phyloP scores from a whole-genome alignment of 2,113 vertebrate species.

The Brachypteracias leptosomus region DNA sequence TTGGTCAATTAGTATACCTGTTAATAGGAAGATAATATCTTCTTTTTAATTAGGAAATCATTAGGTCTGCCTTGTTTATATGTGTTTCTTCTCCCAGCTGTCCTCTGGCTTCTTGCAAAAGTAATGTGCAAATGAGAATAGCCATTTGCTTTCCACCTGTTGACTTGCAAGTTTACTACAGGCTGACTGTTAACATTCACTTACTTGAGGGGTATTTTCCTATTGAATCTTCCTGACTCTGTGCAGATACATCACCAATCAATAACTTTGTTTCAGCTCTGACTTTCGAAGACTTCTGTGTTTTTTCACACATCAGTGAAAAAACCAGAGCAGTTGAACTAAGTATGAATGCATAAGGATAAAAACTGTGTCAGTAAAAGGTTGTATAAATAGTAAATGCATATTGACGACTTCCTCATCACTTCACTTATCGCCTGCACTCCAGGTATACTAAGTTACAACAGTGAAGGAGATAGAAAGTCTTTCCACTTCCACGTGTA shows the following conservation, averaged over 20 bases:
- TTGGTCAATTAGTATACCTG: slow-evolving; percentile 57
- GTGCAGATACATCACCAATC: neutral
- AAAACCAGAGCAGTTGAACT: neutral
- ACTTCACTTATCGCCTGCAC: neutral
- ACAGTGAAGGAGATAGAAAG: neutral
- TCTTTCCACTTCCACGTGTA: neutral
- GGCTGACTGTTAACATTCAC: neutral
- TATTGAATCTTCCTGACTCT: neutral
- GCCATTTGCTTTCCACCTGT: slow-evolving; percentile 1
- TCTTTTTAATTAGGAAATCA: slow-evolving; percentile 46
- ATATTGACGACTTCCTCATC: neutral
- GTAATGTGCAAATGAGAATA: neutral
- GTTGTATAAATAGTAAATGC: neutral
- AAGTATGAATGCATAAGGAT: neutral
- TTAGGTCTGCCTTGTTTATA: slow-evolving; percentile 58
- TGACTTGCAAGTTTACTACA: neutral
- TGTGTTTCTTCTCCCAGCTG: slow-evolving; percentile 46
- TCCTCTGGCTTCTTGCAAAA: slow-evolving; percentile 11
- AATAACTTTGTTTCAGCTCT: neutral
- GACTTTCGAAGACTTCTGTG: neutral
- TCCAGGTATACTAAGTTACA: neutral
- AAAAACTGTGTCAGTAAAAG: neutral
- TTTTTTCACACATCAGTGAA: neutral
- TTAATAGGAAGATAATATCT: slow-evolving; percentile 61
- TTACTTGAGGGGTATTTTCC: neutral